Evolutionary conservation across 2,797 vertebrate species (phyloP).

Genomic region (Sebastes trivittatus): DNA sequence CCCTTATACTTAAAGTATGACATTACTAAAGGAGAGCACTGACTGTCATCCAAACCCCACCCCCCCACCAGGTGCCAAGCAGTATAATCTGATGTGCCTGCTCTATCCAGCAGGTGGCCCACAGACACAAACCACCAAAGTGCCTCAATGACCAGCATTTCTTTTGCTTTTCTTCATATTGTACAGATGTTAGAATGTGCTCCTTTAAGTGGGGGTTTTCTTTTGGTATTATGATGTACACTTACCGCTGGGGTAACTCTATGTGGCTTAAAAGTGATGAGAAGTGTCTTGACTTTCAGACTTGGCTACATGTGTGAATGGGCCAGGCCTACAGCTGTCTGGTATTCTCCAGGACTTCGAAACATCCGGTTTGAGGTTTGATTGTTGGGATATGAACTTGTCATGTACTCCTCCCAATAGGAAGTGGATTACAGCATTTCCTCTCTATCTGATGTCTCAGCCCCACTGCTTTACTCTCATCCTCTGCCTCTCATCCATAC

Average conservation of each 20-base stretch:
- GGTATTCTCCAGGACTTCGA: neutral
- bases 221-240: neutral
- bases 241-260: neutral
- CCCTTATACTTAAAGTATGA: neutral
- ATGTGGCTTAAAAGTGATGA: neutral
- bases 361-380: neutral
- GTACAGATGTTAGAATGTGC: neutral
- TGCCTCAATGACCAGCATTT: neutral
- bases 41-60: neutral
- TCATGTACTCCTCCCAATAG: neutral
- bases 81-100: neutral
- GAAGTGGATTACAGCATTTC: neutral
- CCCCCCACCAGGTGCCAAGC: neutral
- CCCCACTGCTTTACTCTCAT: neutral
- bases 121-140: neutral
- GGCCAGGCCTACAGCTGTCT: neutral
- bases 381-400: neutral
- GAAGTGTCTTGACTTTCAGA: neutral
- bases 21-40: neutral
- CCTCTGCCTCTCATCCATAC: neutral
- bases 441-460: neutral
- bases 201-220: neutral
- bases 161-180: neutral
- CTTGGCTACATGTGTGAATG: no score
- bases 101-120: conserved; percentile 1